Evolutionary conservation across 2,797 vertebrate species (phyloP), one percentile per base, ranked within the genome.

Genomic region (Hippopotamyrus pictus): DNA sequence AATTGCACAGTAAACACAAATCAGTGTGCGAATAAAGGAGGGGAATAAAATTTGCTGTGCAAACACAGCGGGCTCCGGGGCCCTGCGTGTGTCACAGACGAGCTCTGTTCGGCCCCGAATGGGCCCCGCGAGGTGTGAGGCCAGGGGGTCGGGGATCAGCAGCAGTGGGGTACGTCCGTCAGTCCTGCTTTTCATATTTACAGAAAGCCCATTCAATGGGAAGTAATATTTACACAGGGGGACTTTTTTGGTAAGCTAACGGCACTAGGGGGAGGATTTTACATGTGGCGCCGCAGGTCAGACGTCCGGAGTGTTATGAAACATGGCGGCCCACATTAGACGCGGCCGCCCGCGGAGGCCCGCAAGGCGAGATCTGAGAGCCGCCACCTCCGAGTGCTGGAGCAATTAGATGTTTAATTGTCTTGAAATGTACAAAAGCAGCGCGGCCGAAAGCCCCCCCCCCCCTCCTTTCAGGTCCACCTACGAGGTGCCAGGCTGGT

Each of bases 11-110:
- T 73, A 86, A 89, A 54, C 46, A 51, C 2, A 1, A 29, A 25
- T 69, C 46, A 29, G 44, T 7, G 51, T 17, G 11, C 11, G 59
- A 73, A 65, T 89, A 44, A 73, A 53, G 82, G 29, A 33, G 12
- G 92, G 94, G 92, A 95, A 94, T 94, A 93, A 93, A 94, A 94
- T 94, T 94, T 91, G 94, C 94, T 93, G 94, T 93, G 94, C 94
- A 94, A 93, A 94, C 91, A 85, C 12, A 93, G 91, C 33, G 0
- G 89, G 93, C 94, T 92, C 92, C 91, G 94, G 93, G 93, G 93
- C 93, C 93, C 89, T 90, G 90, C 0, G 9, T 33, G 91, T 91
- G 93, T 89, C 93, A 94, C 94, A 95, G 93, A 91, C 41, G 93
- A 93, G 92, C 94, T 94, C 94, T 95, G 94, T 94, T 94, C 88